Percentiles rank a stretch among this genome's conserved stretches.
phyloP scores from a whole-genome alignment of 2,113 vertebrate genomes.

The Cyprinus carpio region DNA sequence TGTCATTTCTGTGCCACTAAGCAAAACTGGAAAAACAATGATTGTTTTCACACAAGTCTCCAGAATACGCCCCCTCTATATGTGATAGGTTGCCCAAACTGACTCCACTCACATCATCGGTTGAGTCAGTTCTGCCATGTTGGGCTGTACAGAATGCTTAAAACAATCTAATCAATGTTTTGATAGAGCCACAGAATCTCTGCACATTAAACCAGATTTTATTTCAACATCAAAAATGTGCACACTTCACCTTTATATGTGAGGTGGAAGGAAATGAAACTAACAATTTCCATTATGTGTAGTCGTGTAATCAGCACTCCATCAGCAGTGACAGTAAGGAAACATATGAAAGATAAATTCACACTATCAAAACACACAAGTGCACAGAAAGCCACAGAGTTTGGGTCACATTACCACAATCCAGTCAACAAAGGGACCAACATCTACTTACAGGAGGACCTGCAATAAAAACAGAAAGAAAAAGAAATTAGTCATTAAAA shows the following conservation, averaged over 20 bases:
- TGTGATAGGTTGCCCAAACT: neutral
- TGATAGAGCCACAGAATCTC: neutral
- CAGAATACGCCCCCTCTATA: neutral
- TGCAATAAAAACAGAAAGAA: slow-evolving; percentile 77
- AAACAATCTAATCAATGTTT: neutral
- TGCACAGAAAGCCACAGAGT: slow-evolving; percentile 38
- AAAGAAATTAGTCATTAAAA: slow-evolving; percentile 45
- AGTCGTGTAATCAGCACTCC: neutral
- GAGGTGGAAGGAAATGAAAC: neutral
- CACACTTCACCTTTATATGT: neutral
- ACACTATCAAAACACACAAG: slow-evolving; percentile 51
- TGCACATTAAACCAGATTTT: neutral
- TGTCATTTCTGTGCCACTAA: neutral
- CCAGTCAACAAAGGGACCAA: slow-evolving; percentile 58
- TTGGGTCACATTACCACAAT: slow-evolving; percentile 72
- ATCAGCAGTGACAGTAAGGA: neutral
- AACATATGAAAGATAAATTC: neutral
- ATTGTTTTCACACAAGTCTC: too few relatives aligned
- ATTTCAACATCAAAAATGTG: neutral
- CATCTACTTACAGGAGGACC: slow-evolving; percentile 93
- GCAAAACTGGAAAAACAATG: neutral
- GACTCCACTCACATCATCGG: neutral
- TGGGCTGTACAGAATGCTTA: neutral
- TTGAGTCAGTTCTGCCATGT: neutral
- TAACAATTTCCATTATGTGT: slow-evolving; percentile 4